Evolutionary conservation across 2,888 invertebrate species (phyloP).

Genomic region (Pristionchus mayeri): DNA sequence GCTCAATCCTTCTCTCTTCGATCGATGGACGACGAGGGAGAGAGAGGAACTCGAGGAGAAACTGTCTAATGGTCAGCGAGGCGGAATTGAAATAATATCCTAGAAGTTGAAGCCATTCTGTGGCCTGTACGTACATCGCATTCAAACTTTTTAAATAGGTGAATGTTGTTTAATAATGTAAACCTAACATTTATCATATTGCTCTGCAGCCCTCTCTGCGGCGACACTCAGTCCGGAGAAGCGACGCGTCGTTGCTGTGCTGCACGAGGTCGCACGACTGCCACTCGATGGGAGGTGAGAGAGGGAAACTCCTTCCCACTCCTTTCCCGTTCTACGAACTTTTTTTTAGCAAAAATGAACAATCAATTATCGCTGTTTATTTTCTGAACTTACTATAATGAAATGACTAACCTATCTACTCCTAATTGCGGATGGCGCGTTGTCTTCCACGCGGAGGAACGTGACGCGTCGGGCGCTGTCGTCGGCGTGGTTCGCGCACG

Average conservation of each 20-base stretch:
- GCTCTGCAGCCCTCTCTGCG: not conserved
- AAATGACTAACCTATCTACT: no score
- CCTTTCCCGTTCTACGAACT: no score
- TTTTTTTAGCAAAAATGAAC: no score
- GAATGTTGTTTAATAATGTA: not conserved
- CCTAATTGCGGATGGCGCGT: slow-evolving; percentile 26
- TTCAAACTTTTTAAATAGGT: not conserved
- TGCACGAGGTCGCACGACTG: not conserved
- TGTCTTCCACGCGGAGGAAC: slow-evolving; percentile 32
- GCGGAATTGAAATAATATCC: no score
- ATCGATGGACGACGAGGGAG: slow-evolving; percentile 25
- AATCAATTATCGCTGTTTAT: no score
- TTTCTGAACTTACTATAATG: no score
- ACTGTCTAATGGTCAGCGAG: not conserved
- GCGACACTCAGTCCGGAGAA: slow-evolving; percentile 13
- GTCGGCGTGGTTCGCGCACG: not conserved
- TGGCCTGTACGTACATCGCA: no score
- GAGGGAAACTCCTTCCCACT: no score
- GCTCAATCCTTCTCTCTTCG: not conserved
- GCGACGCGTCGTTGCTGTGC: not conserved
- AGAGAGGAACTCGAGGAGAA: not conserved
- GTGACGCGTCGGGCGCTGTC: not conserved
- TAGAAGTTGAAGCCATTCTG: no score
- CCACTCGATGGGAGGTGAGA: slow-evolving; percentile 41
- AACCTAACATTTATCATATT: no score